A percentile compares a stretch with the other conserved stretches of the same genome.
phyloP scores from a whole-genome alignment of 1,140 invertebrate genomes.

The Pygmarrhopalites habei region DNA sequence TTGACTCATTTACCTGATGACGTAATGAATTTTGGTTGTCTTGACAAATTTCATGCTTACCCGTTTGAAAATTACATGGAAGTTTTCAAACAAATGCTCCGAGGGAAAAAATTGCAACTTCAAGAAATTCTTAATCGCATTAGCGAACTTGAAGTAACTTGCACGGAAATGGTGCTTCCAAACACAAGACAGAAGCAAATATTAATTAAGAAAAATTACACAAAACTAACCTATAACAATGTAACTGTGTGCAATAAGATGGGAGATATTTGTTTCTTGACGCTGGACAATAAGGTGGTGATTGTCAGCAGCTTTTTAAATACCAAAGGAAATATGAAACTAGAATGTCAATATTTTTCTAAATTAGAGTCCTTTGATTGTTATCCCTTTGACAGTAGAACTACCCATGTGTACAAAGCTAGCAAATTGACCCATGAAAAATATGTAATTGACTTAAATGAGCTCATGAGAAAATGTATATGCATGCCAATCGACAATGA shows the following conservation, averaged over 20 bases:
- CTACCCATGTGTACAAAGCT: neutral
- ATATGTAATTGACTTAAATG: neutral
- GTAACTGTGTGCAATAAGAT: no score
- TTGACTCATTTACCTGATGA: constrained; percentile 12
- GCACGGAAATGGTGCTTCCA: neutral
- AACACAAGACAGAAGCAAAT: neutral
- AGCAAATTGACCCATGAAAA: neutral
- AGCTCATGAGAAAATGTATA: neutral
- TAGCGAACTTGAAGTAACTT: constrained; percentile 4
- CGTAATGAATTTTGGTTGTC: neutral
- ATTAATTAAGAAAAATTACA: neutral
- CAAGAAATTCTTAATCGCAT: constrained; percentile 21
- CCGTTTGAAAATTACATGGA: constrained; percentile 18
- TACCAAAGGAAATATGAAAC: neutral
- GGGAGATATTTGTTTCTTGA: constrained; percentile 10
- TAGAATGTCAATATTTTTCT: neutral
- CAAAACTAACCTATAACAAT: neutral
- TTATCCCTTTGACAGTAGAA: constrained; percentile 3
- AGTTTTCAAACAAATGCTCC: neutral
- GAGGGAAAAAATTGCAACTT: constrained; percentile 3
- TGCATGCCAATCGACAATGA: neutral
- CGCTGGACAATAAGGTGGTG: neutral
- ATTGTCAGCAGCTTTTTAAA: neutral
- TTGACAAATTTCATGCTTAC: constrained; percentile 10
- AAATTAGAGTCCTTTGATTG: neutral